phyloP scores from a whole-genome alignment of 2,888 invertebrate species.

The Hoplodrina ambigua region DNA sequence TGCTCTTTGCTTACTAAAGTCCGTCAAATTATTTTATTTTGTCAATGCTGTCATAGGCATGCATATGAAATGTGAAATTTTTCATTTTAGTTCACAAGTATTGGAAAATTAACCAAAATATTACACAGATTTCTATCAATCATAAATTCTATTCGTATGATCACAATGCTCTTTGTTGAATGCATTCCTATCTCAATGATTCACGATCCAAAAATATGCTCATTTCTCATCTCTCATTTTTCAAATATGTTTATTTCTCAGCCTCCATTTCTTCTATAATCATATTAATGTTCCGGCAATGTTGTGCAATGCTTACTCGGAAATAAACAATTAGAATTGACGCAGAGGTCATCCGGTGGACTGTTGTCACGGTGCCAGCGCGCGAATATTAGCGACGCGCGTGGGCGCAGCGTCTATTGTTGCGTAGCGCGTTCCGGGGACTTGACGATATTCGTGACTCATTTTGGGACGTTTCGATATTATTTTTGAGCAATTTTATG shows the following conservation, averaged over 20 bases:
- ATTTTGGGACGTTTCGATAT: constrained; percentile 8
- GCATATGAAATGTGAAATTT: too few species aligned
- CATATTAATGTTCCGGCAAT: constrained; percentile 37
- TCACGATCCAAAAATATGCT: not conserved
- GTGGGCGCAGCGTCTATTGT: constrained; percentile 64
- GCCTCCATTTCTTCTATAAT: not conserved
- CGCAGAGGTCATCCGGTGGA: constrained; percentile 66
- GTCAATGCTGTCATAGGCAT: too few species aligned
- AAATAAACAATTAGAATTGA: constrained; percentile 74
- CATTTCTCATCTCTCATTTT: too few species aligned
- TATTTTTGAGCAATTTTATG: constrained; percentile 11
- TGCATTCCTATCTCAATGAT: not conserved
- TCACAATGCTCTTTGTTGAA: not conserved
- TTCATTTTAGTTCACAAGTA: too few species aligned
- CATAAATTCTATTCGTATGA: not conserved
- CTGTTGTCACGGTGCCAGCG: constrained; percentile 73
- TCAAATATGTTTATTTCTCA: too few species aligned
- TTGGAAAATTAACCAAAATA: too few species aligned
- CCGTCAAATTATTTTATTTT: too few species aligned
- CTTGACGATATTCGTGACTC: constrained; percentile 39
- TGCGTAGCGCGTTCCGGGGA: constrained; percentile 54
- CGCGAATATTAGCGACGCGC: constrained; percentile 67
- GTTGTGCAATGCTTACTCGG: constrained; percentile 58
- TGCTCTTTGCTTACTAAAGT: too few species aligned
- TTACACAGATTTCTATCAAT: not conserved